A percentile compares a stretch with the other conserved stretches of the same genome.
phyloP scores from a whole-genome alignment of 2,797 vertebrate genomes.

The Menidia menidia region DNA sequence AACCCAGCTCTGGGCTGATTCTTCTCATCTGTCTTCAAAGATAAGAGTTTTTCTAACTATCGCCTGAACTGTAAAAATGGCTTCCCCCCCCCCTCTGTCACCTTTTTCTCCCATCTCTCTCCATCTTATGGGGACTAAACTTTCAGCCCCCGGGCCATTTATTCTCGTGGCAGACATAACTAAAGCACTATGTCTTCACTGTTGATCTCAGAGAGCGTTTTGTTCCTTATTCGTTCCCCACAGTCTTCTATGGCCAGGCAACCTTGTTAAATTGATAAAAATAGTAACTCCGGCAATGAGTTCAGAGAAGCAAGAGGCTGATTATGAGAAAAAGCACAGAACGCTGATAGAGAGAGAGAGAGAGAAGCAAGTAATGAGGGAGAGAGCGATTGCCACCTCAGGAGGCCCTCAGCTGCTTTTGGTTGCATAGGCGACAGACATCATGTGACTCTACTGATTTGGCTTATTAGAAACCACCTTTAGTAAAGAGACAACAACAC shows the following conservation, averaged over 20 bases:
- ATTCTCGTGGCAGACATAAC: slow-evolving; percentile 44
- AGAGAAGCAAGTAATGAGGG: slow-evolving; percentile 51
- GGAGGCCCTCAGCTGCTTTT: slow-evolving; percentile 41
- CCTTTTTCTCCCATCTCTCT: slow-evolving; percentile 23
- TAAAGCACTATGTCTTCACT: slow-evolving; percentile 47
- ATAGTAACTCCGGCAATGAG: slow-evolving; percentile 66
- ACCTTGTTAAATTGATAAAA: slow-evolving; percentile 76
- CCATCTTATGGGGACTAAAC: slow-evolving; percentile 28
- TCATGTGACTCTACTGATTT: slow-evolving; percentile 55
- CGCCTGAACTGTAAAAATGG: slow-evolving; percentile 25
- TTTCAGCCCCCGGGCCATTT: slow-evolving; percentile 46
- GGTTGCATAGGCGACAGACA: slow-evolving; percentile 61
- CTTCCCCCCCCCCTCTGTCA: slow-evolving; percentile 3
- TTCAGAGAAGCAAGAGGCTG: slow-evolving; percentile 51
- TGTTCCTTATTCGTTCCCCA: slow-evolving; percentile 15
- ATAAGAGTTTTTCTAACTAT: slow-evolving; percentile 56
- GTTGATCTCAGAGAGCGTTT: slow-evolving; percentile 50
- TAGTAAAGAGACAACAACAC: slow-evolving; percentile 32
- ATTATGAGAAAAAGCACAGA: slow-evolving; percentile 8
- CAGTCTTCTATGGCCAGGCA: slow-evolving; percentile 67
- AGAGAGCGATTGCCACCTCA: slow-evolving; percentile 33
- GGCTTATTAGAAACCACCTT: slow-evolving; percentile 67
- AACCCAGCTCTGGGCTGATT: slow-evolving; percentile 36
- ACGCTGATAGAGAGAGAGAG: slow-evolving; percentile 8
- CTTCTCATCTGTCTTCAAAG: slow-evolving; percentile 56